Conservation (phyloP, 2,888 invertebrate genomes). For the Seira musarum region DNA sequence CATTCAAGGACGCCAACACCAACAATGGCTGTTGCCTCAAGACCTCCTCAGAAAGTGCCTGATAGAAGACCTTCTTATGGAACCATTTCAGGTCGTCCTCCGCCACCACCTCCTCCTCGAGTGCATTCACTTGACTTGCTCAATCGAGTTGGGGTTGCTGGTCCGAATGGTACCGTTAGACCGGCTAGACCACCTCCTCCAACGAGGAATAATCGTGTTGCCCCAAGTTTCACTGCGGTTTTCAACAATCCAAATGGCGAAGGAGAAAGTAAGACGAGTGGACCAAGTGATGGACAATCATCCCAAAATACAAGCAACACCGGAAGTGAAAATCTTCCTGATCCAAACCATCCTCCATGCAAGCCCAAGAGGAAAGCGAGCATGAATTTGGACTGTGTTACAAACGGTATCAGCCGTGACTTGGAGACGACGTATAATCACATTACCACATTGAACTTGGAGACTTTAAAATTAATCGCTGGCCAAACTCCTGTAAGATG, state of each 20-base stretch:
- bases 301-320: conserved; percentile 10
- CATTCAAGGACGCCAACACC: conserved; percentile 49
- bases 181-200: conserved; percentile 69
- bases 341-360: conserved; percentile 62
- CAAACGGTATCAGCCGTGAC: conserved; percentile 52
- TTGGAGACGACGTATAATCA: conserved; percentile 66
- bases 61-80: conserved; percentile 42
- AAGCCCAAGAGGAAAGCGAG: conserved; percentile 68
- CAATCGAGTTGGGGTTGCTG: conserved; percentile 60
- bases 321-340: conserved; percentile 33
- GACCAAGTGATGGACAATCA: conserved; percentile 5
- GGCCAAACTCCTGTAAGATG: conserved; percentile 66
- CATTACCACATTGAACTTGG: conserved; percentile 67
- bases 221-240: conserved; percentile 69
- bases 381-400: conserved; percentile 59
- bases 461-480: conserved; percentile 68
- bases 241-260: conserved; percentile 62
- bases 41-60: conserved; percentile 10
- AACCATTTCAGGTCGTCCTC: conserved; percentile 59
- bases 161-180: conserved; percentile 47
- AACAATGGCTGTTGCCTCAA: conserved; percentile 24
- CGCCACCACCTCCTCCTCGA: conserved; percentile 69
- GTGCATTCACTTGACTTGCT: conserved; percentile 68
- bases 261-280: conserved; percentile 26
- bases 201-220: conserved; percentile 64